Evolutionary conservation across 2,113 vertebrate species (phyloP), one percentile per base, ranked within the genome.

Genomic region (Stigmatopora nigra): DNA sequence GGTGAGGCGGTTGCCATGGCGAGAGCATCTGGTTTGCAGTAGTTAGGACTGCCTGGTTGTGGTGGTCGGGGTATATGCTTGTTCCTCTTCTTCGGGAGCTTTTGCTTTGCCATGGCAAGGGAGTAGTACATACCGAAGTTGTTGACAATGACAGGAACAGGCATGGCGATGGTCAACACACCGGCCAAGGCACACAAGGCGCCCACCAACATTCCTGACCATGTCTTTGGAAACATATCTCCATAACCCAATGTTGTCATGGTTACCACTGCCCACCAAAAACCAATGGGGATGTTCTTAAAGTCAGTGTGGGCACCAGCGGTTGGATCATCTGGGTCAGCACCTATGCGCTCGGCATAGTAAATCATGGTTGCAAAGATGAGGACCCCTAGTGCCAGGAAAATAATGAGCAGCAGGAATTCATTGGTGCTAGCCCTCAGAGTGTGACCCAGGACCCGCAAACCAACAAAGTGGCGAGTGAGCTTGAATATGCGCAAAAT

Each of bases 71-170:
- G 97, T 79, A 98, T 94, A 66, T 99, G 95, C 90, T 99, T 99
- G 81, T 97, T 98, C 75, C 95, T 94, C 84, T 96, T 98, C 91
- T 97, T 98, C 82, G 96, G 97, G 76, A 98, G 91, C 91, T 99
- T 99, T 89, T 98, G 97, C 87, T 99, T 99, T 80, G 96, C 97
- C 97, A 98, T 99, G 76, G 97, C 97, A 87, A 99, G 76, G 0
- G 97, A 99, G 86, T 99, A 99, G 82, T 99, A 99, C 97, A 98
- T 98, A 79, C 97, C 97, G 61, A 98, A 99, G 90, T 99, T 99
- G 90, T 99, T 99, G 86, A 99, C 97, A 8, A 99, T 99, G 81
- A 99, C 97, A 0, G 97, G 97, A 79, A 99, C 96, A 0, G 97
- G 97, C 97, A 99, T 98, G 78, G 97, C 97, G 1, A 99, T 99